Percentiles rank a stretch among this genome's conserved stretches.
Evolutionary conservation across 1,140 invertebrate genomes (phyloP).

Genomic region (Drosophila sp.): DNA sequence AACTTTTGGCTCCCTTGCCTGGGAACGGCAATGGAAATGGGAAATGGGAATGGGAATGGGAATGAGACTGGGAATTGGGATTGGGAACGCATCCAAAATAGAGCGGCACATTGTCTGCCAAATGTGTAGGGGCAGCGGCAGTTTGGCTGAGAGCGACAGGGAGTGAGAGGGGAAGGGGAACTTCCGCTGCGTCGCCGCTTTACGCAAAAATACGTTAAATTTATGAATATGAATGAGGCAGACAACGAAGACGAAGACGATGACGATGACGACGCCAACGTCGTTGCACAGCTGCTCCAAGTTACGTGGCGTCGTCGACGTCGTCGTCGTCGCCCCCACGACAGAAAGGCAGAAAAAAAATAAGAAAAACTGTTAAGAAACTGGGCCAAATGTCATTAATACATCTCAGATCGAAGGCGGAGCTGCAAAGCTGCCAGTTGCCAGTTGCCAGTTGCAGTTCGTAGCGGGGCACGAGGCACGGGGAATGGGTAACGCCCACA

Average conservation of each 20-base stretch:
- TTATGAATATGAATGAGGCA: slow-evolving; percentile 81
- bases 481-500: slow-evolving; percentile 34
- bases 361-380: slow-evolving; percentile 49
- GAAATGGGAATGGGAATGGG: slow-evolving; percentile 1
- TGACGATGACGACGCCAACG: slow-evolving; percentile 26
- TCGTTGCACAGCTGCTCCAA: slow-evolving; percentile 36
- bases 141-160: background rate
- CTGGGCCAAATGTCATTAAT: slow-evolving; percentile 81
- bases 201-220: slow-evolving; percentile 73
- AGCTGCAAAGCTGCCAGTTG: slow-evolving; percentile 21
- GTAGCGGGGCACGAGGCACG: background rate
- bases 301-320: slow-evolving; percentile 17
- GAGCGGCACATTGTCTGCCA: slow-evolving; percentile 76
- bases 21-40: slow-evolving; percentile 28
- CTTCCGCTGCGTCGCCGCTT: slow-evolving; percentile 61
- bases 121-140: slow-evolving; percentile 1
- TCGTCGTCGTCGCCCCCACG: slow-evolving; percentile 44
- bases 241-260: slow-evolving; percentile 4
- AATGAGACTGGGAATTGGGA: slow-evolving; percentile 15
- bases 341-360: background rate
- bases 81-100: slow-evolving; percentile 68
- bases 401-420: slow-evolving; percentile 71
- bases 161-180: slow-evolving; percentile 37
- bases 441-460: slow-evolving; percentile 25
- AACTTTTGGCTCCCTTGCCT: slow-evolving; percentile 67